Evolutionary conservation across 1,140 invertebrate genomes (phyloP).

Genomic region (Anoplolepis gracilipes): DNA sequence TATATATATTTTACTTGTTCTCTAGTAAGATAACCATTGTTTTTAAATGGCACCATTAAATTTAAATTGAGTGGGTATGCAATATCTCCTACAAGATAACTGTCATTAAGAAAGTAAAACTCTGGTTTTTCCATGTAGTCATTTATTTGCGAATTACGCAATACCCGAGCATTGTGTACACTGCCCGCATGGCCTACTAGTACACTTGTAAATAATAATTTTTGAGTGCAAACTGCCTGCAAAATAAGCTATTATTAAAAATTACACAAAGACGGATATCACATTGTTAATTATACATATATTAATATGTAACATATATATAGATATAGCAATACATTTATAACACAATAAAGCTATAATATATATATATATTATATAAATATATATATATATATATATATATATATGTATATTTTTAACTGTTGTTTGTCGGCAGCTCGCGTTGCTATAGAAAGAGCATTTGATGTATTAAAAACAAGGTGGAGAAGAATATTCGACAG

Average conservation of each 20-base stretch:
- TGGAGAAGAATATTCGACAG: constrained; percentile 10
- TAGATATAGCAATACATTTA: no score
- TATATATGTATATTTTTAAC: no score
- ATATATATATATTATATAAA: no score
- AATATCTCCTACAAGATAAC: constrained; percentile 1
- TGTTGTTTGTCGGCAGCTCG: not conserved
- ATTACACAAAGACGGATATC: no score
- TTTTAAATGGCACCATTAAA: constrained; percentile 21
- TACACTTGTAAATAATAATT: constrained; percentile 18
- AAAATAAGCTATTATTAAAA: not conserved
- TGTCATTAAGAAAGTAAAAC: not conserved
- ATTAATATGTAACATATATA: no score
- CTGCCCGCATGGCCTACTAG: not conserved
- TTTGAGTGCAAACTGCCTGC: not conserved
- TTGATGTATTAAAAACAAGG: constrained; percentile 20
- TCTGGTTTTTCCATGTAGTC: not conserved
- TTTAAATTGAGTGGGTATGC: not conserved
- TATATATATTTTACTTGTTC: not conserved
- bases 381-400: no score
- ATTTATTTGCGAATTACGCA: not conserved
- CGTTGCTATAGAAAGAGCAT: not conserved
- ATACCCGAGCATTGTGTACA: not conserved
- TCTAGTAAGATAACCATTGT: constrained; percentile 8
- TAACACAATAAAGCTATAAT: no score
- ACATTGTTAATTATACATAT: no score